Conservation (phyloP, 2,113 vertebrate species). For the Onychostruthus taczanowskii region DNA sequence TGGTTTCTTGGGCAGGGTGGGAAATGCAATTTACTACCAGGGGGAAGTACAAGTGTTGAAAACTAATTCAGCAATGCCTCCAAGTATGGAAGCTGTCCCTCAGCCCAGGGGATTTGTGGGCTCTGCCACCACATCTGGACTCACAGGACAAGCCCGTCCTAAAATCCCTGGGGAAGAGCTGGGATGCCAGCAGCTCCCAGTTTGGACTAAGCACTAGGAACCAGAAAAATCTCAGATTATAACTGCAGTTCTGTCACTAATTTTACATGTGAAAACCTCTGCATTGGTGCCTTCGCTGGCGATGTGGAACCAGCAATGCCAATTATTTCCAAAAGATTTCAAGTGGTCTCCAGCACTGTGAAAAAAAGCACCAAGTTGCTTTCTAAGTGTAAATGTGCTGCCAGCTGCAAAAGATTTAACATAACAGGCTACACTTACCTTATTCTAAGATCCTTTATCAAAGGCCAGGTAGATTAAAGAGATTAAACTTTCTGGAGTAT, state of each 20-base stretch:
- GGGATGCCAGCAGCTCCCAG: not conserved
- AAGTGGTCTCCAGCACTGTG: not conserved
- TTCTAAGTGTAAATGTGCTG: not conserved
- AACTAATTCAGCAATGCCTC: not conserved
- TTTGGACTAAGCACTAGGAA: not conserved
- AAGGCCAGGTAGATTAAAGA: not conserved
- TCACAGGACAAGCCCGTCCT: not conserved
- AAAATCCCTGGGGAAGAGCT: not conserved
- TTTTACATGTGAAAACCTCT: not conserved
- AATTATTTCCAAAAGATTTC: not conserved
- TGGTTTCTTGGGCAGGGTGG: not conserved
- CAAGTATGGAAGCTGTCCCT: not conserved
- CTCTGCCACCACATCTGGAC: rapidly evolving
- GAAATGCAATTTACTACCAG: not conserved
- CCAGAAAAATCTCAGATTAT: not conserved
- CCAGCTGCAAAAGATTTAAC: not conserved
- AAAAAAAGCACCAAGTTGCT: not conserved
- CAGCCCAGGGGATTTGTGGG: not conserved
- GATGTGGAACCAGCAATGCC: rapidly evolving
- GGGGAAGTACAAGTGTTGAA: not conserved
- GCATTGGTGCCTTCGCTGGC: rapidly evolving
- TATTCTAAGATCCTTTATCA: not conserved
- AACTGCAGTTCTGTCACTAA: not conserved
- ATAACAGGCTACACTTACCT: not conserved
- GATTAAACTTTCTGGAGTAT: not conserved